These are phyloP conservation scores for Acyrthosiphon pisum DNA, from an alignment of 1,140 invertebrate genomes.

Conservation along the genomic window DNA sequence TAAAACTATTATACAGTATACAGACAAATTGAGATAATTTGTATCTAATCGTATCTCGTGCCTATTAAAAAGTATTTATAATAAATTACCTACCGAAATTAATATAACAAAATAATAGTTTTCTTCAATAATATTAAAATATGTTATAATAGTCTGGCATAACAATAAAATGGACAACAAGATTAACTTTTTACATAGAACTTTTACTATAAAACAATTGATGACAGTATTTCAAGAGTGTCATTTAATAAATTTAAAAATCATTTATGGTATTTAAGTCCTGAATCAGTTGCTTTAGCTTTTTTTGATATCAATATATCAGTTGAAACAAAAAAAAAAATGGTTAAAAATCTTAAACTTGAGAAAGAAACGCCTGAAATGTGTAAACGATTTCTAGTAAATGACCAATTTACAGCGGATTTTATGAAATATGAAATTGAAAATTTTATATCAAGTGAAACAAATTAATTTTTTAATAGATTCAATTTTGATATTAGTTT, in stretches of 20 bases:
- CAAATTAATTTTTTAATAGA: neutral
- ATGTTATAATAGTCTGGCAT: too few relatives aligned
- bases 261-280: neutral
- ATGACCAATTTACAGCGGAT: neutral
- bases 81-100: too few relatives aligned
- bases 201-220: neutral
- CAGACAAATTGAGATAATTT: too few relatives aligned
- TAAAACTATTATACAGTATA: too few relatives aligned
- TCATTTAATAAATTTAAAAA: neutral
- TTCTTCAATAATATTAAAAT: too few relatives aligned
- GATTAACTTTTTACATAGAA: too few relatives aligned
- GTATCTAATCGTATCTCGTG: too few relatives aligned
- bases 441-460: neutral
- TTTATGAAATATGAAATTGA: neutral
- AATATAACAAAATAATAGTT: too few relatives aligned
- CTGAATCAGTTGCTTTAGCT: neutral
- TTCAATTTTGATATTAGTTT: constrained; percentile 19
- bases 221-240: neutral
- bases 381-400: neutral
- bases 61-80: too few relatives aligned
- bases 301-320: neutral
- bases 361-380: neutral
- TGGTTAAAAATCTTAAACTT: neutral
- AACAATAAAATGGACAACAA: too few relatives aligned
- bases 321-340: neutral